These are phyloP conservation scores for Formica exsecta DNA, from an alignment of 1,140 invertebrate species.

Conservation along the genomic window DNA sequence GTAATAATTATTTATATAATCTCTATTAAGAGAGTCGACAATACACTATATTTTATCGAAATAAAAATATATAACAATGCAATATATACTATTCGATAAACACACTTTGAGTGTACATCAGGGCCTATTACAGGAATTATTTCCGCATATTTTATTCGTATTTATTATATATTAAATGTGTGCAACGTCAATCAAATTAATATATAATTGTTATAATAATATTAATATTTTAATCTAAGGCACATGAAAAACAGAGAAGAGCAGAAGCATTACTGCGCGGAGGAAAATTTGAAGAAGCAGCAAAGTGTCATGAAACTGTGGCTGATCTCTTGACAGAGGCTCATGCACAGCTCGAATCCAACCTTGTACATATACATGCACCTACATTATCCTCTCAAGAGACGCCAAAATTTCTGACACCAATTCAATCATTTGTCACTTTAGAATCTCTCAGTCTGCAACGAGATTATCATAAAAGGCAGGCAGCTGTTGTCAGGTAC, in stretches of 20 bases:
- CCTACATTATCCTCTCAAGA: constrained; percentile 59
- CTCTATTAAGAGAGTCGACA: background rate
- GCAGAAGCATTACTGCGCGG: constrained; percentile 88
- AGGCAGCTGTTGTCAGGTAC: constrained; percentile 86
- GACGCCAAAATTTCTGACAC: constrained; percentile 61
- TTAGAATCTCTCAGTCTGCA: constrained; percentile 89
- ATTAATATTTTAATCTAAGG: constrained; percentile 82
- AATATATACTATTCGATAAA: background rate
- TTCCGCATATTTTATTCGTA: background rate
- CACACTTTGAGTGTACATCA: background rate
- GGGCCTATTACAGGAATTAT: background rate
- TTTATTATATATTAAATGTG: constrained; percentile 1
- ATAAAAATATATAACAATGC: background rate
- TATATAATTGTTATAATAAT: background rate
- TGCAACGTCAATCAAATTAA: background rate
- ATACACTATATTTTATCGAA: background rate
- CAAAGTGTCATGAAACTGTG: constrained; percentile 89
- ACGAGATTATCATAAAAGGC: constrained; percentile 88
- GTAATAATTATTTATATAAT: constrained; percentile 1
- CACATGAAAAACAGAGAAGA: constrained; percentile 89
- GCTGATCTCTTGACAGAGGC: constrained; percentile 87
- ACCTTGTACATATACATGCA: constrained; percentile 84
- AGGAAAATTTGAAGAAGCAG: constrained; percentile 88
- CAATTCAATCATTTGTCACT: constrained; percentile 76
- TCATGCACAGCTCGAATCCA: constrained; percentile 79